A percentile compares a stretch with the other conserved stretches of the same genome.
These are phyloP conservation scores for Rutpela maculata DNA, from an alignment of 2,888 invertebrate species.

Conservation along the genomic window DNA sequence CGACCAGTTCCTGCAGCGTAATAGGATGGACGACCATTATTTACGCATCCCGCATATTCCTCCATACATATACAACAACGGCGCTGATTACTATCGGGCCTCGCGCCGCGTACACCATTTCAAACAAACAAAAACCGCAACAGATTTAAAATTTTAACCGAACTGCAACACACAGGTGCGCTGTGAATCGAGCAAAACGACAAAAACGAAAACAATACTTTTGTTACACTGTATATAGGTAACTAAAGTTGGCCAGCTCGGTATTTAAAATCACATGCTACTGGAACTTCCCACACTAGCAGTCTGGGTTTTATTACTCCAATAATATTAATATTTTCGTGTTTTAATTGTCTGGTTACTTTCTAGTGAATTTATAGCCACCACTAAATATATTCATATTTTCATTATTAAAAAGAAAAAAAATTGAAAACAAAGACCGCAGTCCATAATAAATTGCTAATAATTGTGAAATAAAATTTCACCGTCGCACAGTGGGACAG, in stretches of 20 bases:
- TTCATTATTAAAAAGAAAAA: no score
- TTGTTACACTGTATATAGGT: constrained; percentile 69
- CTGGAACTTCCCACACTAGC: neutral
- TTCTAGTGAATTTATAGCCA: neutral
- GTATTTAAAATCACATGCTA: neutral
- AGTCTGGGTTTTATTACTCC: neutral
- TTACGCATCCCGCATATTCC: neutral
- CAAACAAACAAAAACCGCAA: constrained; percentile 33
- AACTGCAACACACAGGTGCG: constrained; percentile 39
- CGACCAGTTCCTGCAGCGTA: neutral
- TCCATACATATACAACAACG: neutral
- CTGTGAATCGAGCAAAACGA: constrained; percentile 24
- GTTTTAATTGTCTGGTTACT: neutral
- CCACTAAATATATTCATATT: neutral
- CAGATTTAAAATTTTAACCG: constrained; percentile 35
- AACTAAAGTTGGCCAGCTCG: constrained; percentile 57
- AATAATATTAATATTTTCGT: neutral
- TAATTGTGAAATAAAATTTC: no score
- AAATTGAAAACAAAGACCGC: no score
- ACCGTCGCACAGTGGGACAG: no score
- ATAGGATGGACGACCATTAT: neutral
- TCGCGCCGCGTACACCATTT: constrained; percentile 20
- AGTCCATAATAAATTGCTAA: no score
- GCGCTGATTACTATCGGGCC: constrained; percentile 31
- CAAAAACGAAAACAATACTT: constrained; percentile 52